These are phyloP conservation scores for Lamellibrachia satsuma DNA, from an alignment of 2,888 invertebrate species.

Conservation along the genomic window DNA sequence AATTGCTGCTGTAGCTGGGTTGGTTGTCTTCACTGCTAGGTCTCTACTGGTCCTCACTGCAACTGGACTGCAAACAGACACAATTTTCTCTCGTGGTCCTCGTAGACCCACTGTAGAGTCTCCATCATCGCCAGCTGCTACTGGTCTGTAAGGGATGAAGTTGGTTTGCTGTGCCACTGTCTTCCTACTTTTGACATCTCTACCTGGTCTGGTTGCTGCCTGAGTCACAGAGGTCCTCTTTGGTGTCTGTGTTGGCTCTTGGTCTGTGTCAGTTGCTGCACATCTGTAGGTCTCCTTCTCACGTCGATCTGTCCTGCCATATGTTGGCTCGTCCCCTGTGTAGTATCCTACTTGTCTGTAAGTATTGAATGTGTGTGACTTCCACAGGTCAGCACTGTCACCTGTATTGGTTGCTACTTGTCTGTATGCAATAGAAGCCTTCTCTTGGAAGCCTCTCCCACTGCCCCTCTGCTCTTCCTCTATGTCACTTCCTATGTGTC, in stretches of 20 bases:
- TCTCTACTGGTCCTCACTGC: not conserved
- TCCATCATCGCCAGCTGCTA: not conserved
- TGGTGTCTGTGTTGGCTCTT: not conserved
- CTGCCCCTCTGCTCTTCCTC: not conserved
- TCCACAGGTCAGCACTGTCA: not conserved
- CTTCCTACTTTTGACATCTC: not conserved
- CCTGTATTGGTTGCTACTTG: not conserved
- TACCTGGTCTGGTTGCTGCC: not conserved
- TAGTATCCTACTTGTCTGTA: not conserved
- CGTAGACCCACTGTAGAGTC: not conserved
- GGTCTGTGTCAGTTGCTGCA: not conserved
- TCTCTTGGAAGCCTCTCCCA: not conserved
- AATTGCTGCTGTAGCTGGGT: not conserved
- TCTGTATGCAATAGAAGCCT: not conserved
- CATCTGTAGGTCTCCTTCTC: not conserved
- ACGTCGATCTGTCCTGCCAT: not conserved
- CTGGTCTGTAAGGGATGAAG: not conserved
- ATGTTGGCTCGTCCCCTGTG: not conserved
- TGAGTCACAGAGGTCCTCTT: not conserved
- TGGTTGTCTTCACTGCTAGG: not conserved
- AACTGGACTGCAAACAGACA: not conserved
- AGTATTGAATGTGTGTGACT: not conserved
- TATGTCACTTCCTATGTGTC: not conserved
- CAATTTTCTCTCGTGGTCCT: not conserved
- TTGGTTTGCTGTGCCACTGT: not conserved